These are phyloP conservation scores for Lasioglossum villosulum DNA, from an alignment of 2,888 invertebrate species.

Conservation along the genomic window DNA sequence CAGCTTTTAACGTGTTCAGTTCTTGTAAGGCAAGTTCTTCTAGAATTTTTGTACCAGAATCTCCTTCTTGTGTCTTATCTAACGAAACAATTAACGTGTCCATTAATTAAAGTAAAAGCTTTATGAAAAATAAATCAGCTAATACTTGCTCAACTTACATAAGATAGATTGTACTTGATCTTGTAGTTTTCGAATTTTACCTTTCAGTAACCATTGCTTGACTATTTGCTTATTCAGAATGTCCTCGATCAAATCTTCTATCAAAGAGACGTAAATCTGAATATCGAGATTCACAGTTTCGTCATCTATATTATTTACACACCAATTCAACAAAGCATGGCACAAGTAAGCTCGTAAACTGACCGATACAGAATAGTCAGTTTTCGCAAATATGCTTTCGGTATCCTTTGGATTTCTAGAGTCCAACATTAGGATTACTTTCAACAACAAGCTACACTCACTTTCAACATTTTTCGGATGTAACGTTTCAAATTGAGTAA, in stretches of 20 bases:
- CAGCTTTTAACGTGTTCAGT: conserved; percentile 70
- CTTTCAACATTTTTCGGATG: conserved; percentile 54
- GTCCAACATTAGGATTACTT: conserved; percentile 72
- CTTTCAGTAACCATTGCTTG: conserved; percentile 70
- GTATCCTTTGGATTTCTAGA: conserved; percentile 60
- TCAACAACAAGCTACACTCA: conserved; percentile 61
- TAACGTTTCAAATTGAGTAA: conserved; percentile 73
- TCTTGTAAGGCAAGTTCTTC: conserved; percentile 60
- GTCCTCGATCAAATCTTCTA: conserved; percentile 73
- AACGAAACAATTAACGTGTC: neutral
- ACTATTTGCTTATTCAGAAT: conserved; percentile 71
- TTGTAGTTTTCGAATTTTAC: conserved; percentile 76
- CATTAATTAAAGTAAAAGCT: neutral
- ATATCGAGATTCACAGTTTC: conserved; percentile 49
- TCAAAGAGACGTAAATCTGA: conserved; percentile 49
- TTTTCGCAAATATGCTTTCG: conserved; percentile 71
- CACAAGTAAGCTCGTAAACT: conserved; percentile 80
- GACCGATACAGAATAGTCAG: conserved; percentile 61
- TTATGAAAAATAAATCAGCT: conserved; percentile 1
- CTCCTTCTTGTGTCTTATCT: conserved; percentile 42
- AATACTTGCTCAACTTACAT: conserved; percentile 56
- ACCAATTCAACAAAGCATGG: conserved; percentile 76
- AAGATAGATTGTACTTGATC: conserved; percentile 61
- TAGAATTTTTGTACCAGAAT: no score
- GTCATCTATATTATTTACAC: conserved; percentile 45